These are phyloP conservation scores for Cynodonichthys magdalenae DNA, from an alignment of 2,797 vertebrate species.

Conservation along the genomic window DNA sequence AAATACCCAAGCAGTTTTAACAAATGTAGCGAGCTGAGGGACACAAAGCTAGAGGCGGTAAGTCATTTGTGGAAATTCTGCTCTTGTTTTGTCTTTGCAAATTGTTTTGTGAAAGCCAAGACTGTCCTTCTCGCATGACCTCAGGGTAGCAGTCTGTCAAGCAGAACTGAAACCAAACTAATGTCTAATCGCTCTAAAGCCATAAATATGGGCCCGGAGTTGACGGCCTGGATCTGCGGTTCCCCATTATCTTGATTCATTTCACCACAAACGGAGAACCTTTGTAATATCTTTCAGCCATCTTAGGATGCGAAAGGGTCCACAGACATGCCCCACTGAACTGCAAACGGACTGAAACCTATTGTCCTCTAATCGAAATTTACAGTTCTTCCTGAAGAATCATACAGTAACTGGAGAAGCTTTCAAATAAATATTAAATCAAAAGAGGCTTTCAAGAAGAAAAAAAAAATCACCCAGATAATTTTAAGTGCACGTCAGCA, in stretches of 20 bases:
- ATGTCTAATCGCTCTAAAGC: conserved; percentile 71
- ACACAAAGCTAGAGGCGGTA: conserved; percentile 48
- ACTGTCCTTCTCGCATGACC: conserved; percentile 63
- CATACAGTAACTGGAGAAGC: conserved; percentile 32
- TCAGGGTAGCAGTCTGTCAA: conserved; percentile 68
- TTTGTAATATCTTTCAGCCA: conserved; percentile 50
- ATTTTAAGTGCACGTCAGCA: conserved; percentile 60
- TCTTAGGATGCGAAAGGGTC: conserved; percentile 36
- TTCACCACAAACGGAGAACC: conserved; percentile 59
- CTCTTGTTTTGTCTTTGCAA: conserved; percentile 39
- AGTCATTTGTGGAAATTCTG: conserved; percentile 59
- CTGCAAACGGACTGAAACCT: conserved; percentile 39
- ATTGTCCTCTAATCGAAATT: conserved; percentile 61
- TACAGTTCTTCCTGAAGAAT: conserved; percentile 42
- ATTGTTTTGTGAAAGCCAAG: conserved; percentile 37
- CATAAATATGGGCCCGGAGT: conserved; percentile 67
- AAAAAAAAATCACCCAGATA: conserved; percentile 33
- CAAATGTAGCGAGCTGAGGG: conserved; percentile 55
- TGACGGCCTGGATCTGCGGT: conserved; percentile 66
- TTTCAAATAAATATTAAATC: conserved; percentile 32
- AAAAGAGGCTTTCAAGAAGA: conserved; percentile 40
- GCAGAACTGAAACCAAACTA: conserved; percentile 71
- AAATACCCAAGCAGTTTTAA: conserved; percentile 66
- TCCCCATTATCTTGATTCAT: conserved; percentile 75
- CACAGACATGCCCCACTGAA: conserved; percentile 41